Base-by-base conservation (phyloP, 2,113 vertebrate genomes). In the Mirounga angustirostris region DNA sequence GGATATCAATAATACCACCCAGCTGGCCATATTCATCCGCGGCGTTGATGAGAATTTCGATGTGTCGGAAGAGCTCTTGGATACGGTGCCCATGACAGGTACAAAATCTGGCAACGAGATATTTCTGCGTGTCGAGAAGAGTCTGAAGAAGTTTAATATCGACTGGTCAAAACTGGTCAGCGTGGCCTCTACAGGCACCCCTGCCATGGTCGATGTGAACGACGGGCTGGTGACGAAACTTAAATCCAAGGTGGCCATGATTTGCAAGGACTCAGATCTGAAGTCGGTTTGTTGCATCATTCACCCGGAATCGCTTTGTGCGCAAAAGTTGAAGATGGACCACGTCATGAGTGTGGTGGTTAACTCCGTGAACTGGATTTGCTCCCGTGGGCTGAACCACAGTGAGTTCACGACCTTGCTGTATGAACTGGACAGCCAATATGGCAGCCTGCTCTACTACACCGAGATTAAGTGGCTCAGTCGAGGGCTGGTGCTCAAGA, bases 351-450 rank as follows among this genome's bases (percentile, higher is more conserved):
- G 82, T 0, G 97, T 98, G 71, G 98, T 98, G 1, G 94, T 98
- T 5, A 97, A 92, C 78, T 98, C 98, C 0, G 98, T 98, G 36
- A 98, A 98, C 96, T 98, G 98, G 89, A 97, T 99, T 71, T 87
- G 98, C 89, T 98, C 97, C 11, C 97, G 97, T 0, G 98, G 98
- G 1, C 97, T 98, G 95, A 98, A 99, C 97, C 98, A 96, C 79
- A 22, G 97, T 1, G 96, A 97, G 90, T 98, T 98, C 95, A 98
- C 98, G 0, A 93, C 94, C 0, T 40, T 98, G 95, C 98, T 98
- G 2, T 95, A 98, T 4, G 98, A 98, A 5, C 95, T 98, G 73
- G 97, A 98, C 96, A 92, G 80, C 93, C 98, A 98, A 0, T 96
- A 97, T 0, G 98, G 98, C 74, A 98, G 98, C 95, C 97, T 98